These are phyloP conservation scores for Rhynchonycteris naso DNA, from an alignment of 2,797 vertebrate genomes.

Conservation along the genomic window DNA sequence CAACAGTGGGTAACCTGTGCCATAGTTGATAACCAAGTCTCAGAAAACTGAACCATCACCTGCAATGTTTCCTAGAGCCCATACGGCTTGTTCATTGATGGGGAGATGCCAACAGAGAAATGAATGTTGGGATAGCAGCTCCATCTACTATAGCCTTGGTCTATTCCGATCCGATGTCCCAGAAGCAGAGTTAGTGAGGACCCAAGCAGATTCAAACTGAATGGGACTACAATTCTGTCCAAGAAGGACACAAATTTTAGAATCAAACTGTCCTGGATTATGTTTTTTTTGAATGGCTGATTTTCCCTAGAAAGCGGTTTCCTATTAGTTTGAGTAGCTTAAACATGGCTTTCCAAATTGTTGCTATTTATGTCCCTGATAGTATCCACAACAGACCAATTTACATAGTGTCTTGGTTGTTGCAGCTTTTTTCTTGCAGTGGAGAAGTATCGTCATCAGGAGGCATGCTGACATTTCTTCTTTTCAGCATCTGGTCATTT, in stretches of 20 bases:
- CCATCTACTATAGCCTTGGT: constrained; percentile 96
- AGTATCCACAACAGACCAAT: not conserved
- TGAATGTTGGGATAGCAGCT: constrained; percentile 83
- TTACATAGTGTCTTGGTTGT: not conserved
- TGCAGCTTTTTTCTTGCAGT: not conserved
- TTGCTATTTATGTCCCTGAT: not conserved
- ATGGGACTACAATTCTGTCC: constrained; percentile 90
- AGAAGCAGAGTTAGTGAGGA: constrained; percentile 97
- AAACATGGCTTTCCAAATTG: not conserved
- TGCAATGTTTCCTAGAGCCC: constrained; percentile 98
- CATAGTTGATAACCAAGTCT: constrained; percentile 96
- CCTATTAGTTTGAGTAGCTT: constrained; percentile 81
- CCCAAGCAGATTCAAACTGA: constrained; percentile 98
- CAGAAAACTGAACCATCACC: constrained; percentile 95
- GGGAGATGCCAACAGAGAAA: not conserved
- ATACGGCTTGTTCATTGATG: constrained; percentile 92
- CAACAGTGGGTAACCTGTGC: constrained; percentile 91
- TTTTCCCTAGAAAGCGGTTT: constrained; percentile 96
- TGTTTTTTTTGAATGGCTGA: constrained; percentile 94
- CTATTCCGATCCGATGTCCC: constrained; percentile 94
- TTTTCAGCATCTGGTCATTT: not conserved
- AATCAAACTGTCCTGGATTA: constrained; percentile 94
- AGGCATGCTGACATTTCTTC: not conserved
- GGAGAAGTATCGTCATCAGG: not conserved
- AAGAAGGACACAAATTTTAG: constrained; percentile 94